These are phyloP conservation scores for Siderastrea radians DNA, from an alignment of 92 coral and sea anemone species.

Conservation along the genomic window DNA sequence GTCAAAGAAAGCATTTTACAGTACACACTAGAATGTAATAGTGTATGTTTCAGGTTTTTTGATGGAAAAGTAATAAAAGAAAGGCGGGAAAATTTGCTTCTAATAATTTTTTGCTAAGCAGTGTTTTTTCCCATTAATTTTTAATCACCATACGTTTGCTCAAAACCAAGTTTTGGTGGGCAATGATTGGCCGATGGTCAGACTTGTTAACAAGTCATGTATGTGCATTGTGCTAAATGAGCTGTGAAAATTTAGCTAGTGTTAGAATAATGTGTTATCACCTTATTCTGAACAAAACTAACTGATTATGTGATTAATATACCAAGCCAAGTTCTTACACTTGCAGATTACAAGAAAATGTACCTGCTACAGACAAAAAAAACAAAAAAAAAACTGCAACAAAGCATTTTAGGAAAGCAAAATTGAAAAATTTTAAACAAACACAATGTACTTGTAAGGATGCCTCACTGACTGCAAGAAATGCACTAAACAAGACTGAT, in stretches of 20 bases:
- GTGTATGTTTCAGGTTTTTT: background rate
- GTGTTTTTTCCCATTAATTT: conserved; percentile 1
- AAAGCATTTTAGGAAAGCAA: too few species aligned
- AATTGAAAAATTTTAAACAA: too few species aligned
- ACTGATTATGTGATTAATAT: background rate
- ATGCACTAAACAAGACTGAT: too few species aligned
- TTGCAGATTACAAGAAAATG: background rate
- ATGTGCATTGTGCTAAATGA: background rate
- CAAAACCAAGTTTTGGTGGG: conserved; percentile 11
- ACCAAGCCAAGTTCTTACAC: background rate
- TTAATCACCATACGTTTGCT: conserved; percentile 20
- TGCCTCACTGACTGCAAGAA: too few species aligned
- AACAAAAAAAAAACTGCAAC: too few species aligned
- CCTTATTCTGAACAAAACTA: background rate
- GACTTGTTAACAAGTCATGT: conserved; percentile 25
- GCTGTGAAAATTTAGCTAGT: background rate
- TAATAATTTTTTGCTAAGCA: conserved; percentile 32
- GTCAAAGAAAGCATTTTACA: background rate
- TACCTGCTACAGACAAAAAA: too few species aligned
- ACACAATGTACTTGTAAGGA: too few species aligned
- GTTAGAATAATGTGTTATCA: background rate
- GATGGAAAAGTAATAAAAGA: background rate
- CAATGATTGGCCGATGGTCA: conserved; percentile 8
- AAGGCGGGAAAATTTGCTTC: conserved; percentile 25
- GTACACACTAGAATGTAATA: background rate